phyloP scores from a whole-genome alignment of 2,113 vertebrate genomes.

The Cebidichthys violaceus region DNA sequence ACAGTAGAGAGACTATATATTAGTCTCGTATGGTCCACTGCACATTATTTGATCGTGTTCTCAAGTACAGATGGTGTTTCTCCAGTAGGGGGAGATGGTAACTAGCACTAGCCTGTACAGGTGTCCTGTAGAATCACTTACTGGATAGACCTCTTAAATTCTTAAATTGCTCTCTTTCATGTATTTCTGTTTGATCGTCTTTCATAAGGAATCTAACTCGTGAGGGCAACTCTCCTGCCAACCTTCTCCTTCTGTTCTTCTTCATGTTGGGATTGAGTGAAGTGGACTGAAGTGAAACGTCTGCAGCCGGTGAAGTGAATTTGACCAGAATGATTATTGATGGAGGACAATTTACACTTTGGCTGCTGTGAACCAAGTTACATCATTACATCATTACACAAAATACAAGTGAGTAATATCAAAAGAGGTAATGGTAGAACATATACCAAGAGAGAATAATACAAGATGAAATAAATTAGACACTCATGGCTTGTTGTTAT shows the following conservation, averaged over 20 bases:
- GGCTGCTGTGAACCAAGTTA: not conserved
- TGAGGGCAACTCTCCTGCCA: not conserved
- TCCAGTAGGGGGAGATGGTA: constrained; percentile 76
- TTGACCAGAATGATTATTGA: not conserved
- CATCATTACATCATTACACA: not conserved
- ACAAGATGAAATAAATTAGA: not conserved
- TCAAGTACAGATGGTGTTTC: not conserved
- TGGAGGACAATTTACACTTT: not conserved
- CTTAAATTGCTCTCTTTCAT: constrained; percentile 32
- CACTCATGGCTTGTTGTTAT: not conserved
- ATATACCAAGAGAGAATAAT: not conserved
- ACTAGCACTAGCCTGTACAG: not conserved
- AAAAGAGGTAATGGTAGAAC: not conserved
- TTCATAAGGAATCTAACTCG: constrained; percentile 6
- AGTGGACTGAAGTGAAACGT: constrained; percentile 4
- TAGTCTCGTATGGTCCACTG: constrained; percentile 40
- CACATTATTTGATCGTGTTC: constrained; percentile 33
- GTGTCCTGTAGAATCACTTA: not conserved
- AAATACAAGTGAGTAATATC: not conserved
- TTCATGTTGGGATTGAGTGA: not conserved
- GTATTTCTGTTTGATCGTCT: constrained; percentile 42
- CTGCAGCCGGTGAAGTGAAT: not conserved
- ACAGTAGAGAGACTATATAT: constrained; percentile 36
- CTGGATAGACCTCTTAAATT: constrained; percentile 12
- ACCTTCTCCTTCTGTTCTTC: constrained; percentile 11